These are phyloP conservation scores for Agriopis aurantiaria DNA, from an alignment of 2,888 invertebrate genomes.

Conservation along the genomic window DNA sequence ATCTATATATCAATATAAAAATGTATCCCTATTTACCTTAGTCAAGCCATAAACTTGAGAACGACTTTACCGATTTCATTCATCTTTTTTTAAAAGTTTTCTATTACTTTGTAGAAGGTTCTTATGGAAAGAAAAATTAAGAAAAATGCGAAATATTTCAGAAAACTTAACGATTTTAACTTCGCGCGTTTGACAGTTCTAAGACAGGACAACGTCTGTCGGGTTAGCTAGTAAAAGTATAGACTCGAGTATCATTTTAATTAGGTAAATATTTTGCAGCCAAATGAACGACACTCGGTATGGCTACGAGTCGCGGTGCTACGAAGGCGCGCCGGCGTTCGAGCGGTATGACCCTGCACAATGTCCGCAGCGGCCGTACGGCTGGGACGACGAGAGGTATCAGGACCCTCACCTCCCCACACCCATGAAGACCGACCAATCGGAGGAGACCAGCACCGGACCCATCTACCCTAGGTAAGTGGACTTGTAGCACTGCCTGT, in stretches of 20 bases:
- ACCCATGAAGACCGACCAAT: conserved; percentile 90
- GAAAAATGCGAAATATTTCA: too few relatives aligned
- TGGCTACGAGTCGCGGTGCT: conserved; percentile 82
- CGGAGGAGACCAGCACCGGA: conserved; percentile 89
- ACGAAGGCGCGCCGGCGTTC: conserved; percentile 83
- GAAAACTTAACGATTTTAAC: too few relatives aligned
- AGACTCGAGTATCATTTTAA: neutral
- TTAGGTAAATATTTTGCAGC: conserved; percentile 50
- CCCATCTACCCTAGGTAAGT: conserved; percentile 91
- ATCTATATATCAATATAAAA: neutral
- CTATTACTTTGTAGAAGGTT: too few relatives aligned
- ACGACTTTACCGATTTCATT: too few relatives aligned
- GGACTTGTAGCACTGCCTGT: conserved; percentile 49
- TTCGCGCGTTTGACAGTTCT: too few relatives aligned
- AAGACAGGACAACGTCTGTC: too few relatives aligned
- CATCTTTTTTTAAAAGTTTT: too few relatives aligned
- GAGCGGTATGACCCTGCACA: conserved; percentile 84
- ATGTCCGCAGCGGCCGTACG: conserved; percentile 82
- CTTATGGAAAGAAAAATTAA: too few relatives aligned
- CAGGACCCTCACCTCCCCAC: conserved; percentile 86
- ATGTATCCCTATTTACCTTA: too few relatives aligned
- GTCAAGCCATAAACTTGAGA: too few relatives aligned
- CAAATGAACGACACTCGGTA: conserved; percentile 88
- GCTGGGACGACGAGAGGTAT: conserved; percentile 87
- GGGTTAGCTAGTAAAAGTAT: neutral